Evolutionary conservation across 23 tunicate species (phyloP).

Genomic region (Oikopleura albicans): DNA sequence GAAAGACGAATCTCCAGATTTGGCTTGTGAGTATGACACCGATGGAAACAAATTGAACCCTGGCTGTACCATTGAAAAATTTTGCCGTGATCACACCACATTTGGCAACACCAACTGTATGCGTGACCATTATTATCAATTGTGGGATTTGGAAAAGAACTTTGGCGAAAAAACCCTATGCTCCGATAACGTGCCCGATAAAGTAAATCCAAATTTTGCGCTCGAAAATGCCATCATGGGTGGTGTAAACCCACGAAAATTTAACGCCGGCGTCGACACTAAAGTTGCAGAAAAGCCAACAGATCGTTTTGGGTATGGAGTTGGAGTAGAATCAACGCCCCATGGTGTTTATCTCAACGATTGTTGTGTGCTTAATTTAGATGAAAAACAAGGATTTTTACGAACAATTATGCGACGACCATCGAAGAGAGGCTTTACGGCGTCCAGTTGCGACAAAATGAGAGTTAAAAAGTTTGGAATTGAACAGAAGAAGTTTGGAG

Average conservation of each 20-base stretch:
- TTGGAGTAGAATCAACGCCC: constrained; percentile 4
- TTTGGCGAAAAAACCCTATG: constrained; percentile 12
- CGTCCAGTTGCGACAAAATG: background rate
- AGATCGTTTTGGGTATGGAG: background rate
- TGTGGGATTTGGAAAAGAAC: constrained; percentile 15
- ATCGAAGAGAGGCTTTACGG: background rate
- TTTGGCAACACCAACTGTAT: background rate
- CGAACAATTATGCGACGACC: background rate
- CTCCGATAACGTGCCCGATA: background rate
- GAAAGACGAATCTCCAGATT: no score
- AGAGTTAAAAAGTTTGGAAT: background rate
- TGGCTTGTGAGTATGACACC: background rate
- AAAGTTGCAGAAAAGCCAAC: constrained; percentile 9
- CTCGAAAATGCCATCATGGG: background rate
- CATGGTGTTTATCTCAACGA: background rate
- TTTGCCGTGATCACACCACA: constrained; percentile 9
- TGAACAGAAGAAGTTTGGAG: background rate
- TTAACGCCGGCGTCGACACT: background rate
- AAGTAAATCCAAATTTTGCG: background rate
- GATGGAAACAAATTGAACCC: constrained; percentile 5
- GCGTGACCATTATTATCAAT: background rate
- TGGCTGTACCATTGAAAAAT: background rate
- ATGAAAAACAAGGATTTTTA: background rate
- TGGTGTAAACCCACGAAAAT: background rate
- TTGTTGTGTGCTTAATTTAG: constrained; percentile 5